Base-by-base conservation (phyloP, 2,113 vertebrate genomes). In the Thamnaconus septentrionalis region DNA sequence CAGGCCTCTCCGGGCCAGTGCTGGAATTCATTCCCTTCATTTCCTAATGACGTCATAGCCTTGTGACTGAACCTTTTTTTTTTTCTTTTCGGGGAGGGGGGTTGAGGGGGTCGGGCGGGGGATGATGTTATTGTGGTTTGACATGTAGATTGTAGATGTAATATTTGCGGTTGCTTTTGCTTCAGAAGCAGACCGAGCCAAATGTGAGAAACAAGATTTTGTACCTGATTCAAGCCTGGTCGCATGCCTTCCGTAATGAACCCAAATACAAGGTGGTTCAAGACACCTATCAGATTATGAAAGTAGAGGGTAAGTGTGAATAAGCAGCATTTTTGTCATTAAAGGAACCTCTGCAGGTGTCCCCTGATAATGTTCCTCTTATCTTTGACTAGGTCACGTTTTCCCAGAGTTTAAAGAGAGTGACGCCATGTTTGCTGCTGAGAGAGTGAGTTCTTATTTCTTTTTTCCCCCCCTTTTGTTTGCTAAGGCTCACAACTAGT, bases 261-360 rank as follows among this genome's bases (percentile, higher is more conserved):
- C 97, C 97, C 78, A 98, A 98, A 85, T 99, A 99, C 89, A 98
- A 98, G 80, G 97, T 99, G 88, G 94, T 98, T 44, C 97, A 99
- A 89, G 97, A 99, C 83, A 99, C 97, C 3, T 99, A 99, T 56
- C 97, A 99, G 87, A 99, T 99, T 72, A 96, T 99, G 96, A 99
- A 99, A 87, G 96, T 99, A 49, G 97, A 98, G 91, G 97, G 97
- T 98, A 81, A 91, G 92, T 31, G 54, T 10, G 7, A 6, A 3
- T 41, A n/a, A 41, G 53, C 12, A 31, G 5, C 18, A 3, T 56
- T 46, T n/a, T 2, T 3, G 40, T 18, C 8, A 11, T 52, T 39
- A 54, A 64, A 56, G 5, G 7, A 50, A 62, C 8, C 3, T 6
- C 4, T 9, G 58, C 3, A 47, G 8, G 52, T 52, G 8, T 40